Base-by-base conservation (phyloP, 2,888 invertebrate genomes). In the Coelinius sp. region DNA sequence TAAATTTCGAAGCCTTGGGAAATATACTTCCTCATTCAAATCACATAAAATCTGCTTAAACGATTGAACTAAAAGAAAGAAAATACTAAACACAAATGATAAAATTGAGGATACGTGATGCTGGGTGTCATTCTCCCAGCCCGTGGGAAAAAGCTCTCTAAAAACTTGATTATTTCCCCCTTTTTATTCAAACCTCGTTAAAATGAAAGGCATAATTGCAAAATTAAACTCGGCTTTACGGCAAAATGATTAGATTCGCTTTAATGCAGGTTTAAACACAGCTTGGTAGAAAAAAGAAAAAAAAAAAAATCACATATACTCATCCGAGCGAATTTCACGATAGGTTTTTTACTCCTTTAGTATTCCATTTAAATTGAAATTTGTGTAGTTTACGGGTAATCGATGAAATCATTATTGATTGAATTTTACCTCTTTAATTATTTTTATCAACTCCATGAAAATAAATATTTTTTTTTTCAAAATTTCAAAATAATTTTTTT, bases 241-340 rank as follows among this genome's bases (percentile, higher is more conserved):
- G 27, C 14, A 56, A 27, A 56, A 56, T 59, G 35, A 59, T 31
- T 31, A 35, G 59, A 59, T 59, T 59, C 17, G 17, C 31, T 59
- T 59, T 59, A 59, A 17, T 35, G 31, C 35, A 8, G 20, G 46
- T 49, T 20, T 35, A 35, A n/a, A 25, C 56, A 17, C 27, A 56
- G 56, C 31, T 35, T 59, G n/a, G 17, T 59, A n/a, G 27, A 17
- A 35, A 59, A 25, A 49, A 49, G 2, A 14, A 2, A 22, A 20
- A 49, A n/a, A n/a, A n/a, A n/a, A n/a, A 53, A 52, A 52, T 52
- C 22, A 8, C 49, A 22, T 53, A 53, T 53, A 22, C 25, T 22
- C 25, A 7, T 5, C 7, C 27, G n/a, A 53, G 27, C 10, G 52
- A 24, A 24, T 27, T 59, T 59, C 12, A 31, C 59, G 35, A 35